These are phyloP conservation scores for Anabacerthia variegaticeps DNA, from an alignment of 2,797 vertebrate species.

Conservation along the genomic window DNA sequence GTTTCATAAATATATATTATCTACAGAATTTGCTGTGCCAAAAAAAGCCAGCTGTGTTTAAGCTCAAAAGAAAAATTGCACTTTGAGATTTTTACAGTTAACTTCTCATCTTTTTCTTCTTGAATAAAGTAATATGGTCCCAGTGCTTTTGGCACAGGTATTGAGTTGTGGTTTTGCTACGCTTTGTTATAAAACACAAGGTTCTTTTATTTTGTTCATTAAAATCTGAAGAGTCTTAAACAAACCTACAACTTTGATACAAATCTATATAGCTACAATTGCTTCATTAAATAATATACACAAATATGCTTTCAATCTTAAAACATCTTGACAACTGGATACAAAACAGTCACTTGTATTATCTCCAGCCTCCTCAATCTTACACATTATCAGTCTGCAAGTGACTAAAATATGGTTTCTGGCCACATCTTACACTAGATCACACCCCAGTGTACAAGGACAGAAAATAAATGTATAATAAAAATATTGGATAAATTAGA, in stretches of 20 bases:
- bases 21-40: constrained; percentile 75
- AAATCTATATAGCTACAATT: constrained; percentile 81
- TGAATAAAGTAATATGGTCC: constrained; percentile 55
- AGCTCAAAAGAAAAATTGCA: constrained; percentile 76
- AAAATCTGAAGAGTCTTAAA: constrained; percentile 79
- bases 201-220: constrained; percentile 72
- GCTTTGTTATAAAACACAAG: constrained; percentile 73
- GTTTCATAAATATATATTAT: constrained; percentile 81
- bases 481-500: constrained; percentile 98
- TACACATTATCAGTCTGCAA: constrained; percentile 57
- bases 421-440: constrained; percentile 63
- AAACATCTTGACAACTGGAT: constrained; percentile 63
- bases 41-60: constrained; percentile 71
- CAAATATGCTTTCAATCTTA: constrained; percentile 72
- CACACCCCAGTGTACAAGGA: constrained; percentile 98
- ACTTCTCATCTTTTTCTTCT: constrained; percentile 62
- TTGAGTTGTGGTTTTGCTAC: constrained; percentile 55
- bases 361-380: constrained; percentile 52
- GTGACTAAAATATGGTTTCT: constrained; percentile 54
- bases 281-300: constrained; percentile 87
- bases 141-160: constrained; percentile 78
- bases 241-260: constrained; percentile 82
- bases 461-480: constrained; percentile 99
- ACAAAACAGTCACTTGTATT: constrained; percentile 65
- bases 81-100: constrained; percentile 70